These are phyloP conservation scores for Apeira syringaria DNA, from an alignment of 2,888 invertebrate genomes.

Conservation along the genomic window DNA sequence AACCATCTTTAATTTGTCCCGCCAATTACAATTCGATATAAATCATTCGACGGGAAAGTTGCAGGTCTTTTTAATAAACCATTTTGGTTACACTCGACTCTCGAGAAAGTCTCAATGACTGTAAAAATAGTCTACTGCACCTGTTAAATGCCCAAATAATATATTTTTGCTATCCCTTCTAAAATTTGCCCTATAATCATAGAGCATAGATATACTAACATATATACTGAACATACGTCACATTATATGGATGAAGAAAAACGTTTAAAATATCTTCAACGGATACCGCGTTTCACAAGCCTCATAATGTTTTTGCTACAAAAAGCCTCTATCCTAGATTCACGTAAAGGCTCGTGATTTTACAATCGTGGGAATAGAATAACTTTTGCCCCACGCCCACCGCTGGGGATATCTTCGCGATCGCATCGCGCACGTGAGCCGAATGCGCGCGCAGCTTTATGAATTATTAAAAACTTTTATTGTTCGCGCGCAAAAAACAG, in stretches of 20 bases:
- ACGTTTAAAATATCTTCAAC: conserved; percentile 1
- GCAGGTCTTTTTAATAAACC: conserved; percentile 25
- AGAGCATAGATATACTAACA: too few relatives aligned
- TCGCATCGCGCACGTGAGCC: conserved; percentile 67
- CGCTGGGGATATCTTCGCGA: conserved; percentile 55
- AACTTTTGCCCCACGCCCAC: conserved; percentile 52
- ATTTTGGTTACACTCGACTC: conserved; percentile 24
- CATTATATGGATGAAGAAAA: neutral
- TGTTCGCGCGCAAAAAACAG: conserved; percentile 69
- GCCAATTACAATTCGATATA: conserved; percentile 41
- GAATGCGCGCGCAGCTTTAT: conserved; percentile 66
- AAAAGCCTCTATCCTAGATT: conserved; percentile 31
- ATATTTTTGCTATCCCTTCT: too few relatives aligned
- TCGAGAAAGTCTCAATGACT: too few relatives aligned
- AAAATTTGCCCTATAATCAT: too few relatives aligned
- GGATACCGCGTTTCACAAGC: neutral
- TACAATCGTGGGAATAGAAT: conserved; percentile 76
- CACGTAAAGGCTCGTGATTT: conserved; percentile 69
- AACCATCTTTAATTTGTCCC: conserved; percentile 41
- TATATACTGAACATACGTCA: too few relatives aligned
- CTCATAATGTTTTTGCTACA: conserved; percentile 9
- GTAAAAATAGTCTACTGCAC: too few relatives aligned
- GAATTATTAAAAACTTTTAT: conserved; percentile 80
- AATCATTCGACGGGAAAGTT: conserved; percentile 33
- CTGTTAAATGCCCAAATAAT: too few relatives aligned